phyloP scores from a whole-genome alignment of 2,797 vertebrate genomes.

The Melanotaenia pygmaea region DNA sequence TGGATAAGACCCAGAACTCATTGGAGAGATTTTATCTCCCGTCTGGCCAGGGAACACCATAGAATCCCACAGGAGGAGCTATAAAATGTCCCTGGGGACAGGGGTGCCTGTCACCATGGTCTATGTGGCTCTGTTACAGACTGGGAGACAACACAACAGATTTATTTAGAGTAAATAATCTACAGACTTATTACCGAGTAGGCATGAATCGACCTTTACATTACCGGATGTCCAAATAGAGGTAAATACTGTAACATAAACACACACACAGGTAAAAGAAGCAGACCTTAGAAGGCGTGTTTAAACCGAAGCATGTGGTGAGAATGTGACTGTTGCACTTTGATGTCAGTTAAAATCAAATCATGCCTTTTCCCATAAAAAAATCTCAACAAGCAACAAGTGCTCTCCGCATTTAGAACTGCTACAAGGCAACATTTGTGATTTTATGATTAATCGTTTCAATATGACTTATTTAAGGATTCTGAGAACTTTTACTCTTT shows the following conservation, averaged over 20 bases:
- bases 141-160: background rate
- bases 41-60: too few species aligned
- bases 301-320: background rate
- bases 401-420: background rate
- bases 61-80: too few species aligned
- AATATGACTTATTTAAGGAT: background rate
- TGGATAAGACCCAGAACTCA: too few species aligned
- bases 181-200: too few species aligned
- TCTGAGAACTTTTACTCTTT: background rate
- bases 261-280: background rate
- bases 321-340: background rate
- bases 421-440: background rate
- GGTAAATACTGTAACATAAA: background rate
- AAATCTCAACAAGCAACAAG: background rate
- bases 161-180: background rate
- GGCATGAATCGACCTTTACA: background rate
- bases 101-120: slow-evolving; percentile 14
- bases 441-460: background rate
- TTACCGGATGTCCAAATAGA: background rate
- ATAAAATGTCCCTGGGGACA: too few species aligned
- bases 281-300: slow-evolving; percentile 9
- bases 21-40: too few species aligned
- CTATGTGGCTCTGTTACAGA: slow-evolving; percentile 9
- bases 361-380: too few species aligned
- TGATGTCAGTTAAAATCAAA: background rate